Evolutionary conservation across 2,113 vertebrate genomes (phyloP).

Genomic region (Pluvianellus socialis): DNA sequence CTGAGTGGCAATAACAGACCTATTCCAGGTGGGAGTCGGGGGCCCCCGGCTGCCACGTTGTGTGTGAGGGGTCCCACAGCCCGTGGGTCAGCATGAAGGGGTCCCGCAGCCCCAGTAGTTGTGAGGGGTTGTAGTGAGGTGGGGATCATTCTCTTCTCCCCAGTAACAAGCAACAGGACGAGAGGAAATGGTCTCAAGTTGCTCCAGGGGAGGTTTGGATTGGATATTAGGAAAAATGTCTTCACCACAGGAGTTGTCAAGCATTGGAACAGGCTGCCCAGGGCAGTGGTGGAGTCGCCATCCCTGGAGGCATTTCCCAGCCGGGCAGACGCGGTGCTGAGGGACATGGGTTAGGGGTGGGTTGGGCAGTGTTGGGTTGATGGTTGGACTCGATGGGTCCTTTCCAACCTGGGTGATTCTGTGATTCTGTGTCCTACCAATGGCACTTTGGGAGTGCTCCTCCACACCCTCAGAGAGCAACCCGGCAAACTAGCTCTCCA

Average conservation of each 20-base stretch:
- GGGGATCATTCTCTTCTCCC: rapidly evolving
- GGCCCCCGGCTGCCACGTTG: background rate
- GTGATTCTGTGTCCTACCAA: background rate
- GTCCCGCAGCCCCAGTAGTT: background rate
- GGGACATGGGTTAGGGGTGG: background rate
- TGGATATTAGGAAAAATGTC: background rate
- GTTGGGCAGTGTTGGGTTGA: background rate
- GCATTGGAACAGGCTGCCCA: background rate
- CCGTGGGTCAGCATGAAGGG: background rate
- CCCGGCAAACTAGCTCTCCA: no score
- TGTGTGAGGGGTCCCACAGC: background rate
- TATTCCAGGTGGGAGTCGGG: background rate
- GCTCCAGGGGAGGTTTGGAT: background rate
- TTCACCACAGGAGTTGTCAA: background rate
- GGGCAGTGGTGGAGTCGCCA: background rate
- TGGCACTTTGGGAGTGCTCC: background rate
- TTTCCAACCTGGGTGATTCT: background rate
- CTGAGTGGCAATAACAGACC: background rate
- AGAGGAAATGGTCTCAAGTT: background rate
- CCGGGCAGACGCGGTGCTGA: rapidly evolving
- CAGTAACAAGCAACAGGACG: rapidly evolving
- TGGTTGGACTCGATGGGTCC: rapidly evolving
- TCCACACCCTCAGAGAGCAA: background rate
- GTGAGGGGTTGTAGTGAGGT: background rate
- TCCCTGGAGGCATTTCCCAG: background rate